A percentile compares a stretch with the other conserved stretches of the same genome.
Evolutionary conservation across 2,888 invertebrate genomes (phyloP).

Genomic region (Mesochorus sp.): DNA sequence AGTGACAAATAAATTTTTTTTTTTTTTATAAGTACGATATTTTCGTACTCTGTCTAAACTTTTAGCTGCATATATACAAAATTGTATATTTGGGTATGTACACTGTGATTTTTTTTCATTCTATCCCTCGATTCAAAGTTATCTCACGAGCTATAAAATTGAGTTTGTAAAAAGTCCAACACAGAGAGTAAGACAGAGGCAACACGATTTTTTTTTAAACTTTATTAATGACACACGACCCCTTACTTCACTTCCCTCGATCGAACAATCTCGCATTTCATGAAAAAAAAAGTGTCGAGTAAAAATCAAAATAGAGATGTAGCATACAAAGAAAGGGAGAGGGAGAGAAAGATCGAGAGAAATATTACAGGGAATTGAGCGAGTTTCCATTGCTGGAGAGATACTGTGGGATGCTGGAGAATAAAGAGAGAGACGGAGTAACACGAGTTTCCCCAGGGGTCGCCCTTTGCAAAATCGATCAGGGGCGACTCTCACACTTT

Average conservation of each 20-base stretch:
- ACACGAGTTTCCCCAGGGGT: constrained; percentile 43
- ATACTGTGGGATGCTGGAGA: constrained; percentile 30
- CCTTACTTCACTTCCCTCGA: constrained; percentile 18
- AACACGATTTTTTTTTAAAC: constrained; percentile 73
- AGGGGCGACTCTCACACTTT: constrained; percentile 39
- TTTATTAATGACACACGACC: constrained; percentile 73
- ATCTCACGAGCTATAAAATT: constrained; percentile 75
- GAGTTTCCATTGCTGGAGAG: constrained; percentile 9
- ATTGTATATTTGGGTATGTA: too few relatives aligned
- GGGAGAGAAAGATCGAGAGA: constrained; percentile 42
- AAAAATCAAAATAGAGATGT: too few relatives aligned
- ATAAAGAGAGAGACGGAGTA: constrained; percentile 37
- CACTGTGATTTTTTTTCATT: constrained; percentile 30
- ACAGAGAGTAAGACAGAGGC: constrained; percentile 65
- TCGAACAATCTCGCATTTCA: constrained; percentile 4
- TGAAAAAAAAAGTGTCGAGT: neutral
- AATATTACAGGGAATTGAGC: neutral
- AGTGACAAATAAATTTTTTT: too few relatives aligned
- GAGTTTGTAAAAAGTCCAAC: constrained; percentile 78
- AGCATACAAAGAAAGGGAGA: neutral
- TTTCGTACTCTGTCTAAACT: too few relatives aligned
- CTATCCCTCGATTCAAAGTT: constrained; percentile 59
- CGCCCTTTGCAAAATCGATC: constrained; percentile 63
- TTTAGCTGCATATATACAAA: too few relatives aligned
- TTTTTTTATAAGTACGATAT: too few relatives aligned